Evolutionary conservation across 2,797 vertebrate species (phyloP).

Genomic region (Oryzias dopingdopingensis): DNA sequence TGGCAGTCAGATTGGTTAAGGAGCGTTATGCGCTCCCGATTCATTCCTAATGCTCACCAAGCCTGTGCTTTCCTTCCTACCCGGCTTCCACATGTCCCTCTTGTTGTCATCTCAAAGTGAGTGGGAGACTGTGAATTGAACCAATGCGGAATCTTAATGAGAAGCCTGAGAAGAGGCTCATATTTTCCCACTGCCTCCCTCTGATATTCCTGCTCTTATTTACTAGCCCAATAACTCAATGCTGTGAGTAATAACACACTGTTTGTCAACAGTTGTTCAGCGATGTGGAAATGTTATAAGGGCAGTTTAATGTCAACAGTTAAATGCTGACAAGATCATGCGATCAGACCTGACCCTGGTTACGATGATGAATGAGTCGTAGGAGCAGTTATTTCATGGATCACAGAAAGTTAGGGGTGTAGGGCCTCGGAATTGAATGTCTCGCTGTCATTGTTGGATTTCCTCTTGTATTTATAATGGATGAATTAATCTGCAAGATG

Average conservation of each 20-base stretch:
- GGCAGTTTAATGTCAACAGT: constrained; percentile 19
- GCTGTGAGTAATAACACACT: constrained; percentile 27
- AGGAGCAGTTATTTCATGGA: constrained; percentile 33
- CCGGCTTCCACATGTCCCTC: constrained; percentile 48
- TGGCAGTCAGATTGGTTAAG: constrained; percentile 47
- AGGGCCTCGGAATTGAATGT: constrained; percentile 12
- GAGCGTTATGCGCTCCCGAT: constrained; percentile 48
- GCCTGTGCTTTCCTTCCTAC: constrained; percentile 44
- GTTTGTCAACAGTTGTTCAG: constrained; percentile 43
- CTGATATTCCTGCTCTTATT: constrained; percentile 48
- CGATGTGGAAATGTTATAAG: constrained; percentile 19
- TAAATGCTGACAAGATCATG: constrained; percentile 35
- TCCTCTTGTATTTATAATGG: not conserved
- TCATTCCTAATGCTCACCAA: constrained; percentile 49
- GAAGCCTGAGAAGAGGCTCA: constrained; percentile 55
- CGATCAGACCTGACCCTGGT: constrained; percentile 36
- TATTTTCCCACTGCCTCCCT: constrained; percentile 48
- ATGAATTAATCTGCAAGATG: constrained; percentile 2
- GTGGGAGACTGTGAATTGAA: constrained; percentile 68
- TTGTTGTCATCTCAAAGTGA: constrained; percentile 60
- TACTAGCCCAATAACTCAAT: constrained; percentile 29
- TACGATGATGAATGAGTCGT: constrained; percentile 27
- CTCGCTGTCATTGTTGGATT: not conserved
- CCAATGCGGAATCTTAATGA: constrained; percentile 78
- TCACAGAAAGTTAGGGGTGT: constrained; percentile 10